Base-by-base conservation (phyloP, 2,113 vertebrate genomes). In the Gymnorhina tibicen region DNA sequence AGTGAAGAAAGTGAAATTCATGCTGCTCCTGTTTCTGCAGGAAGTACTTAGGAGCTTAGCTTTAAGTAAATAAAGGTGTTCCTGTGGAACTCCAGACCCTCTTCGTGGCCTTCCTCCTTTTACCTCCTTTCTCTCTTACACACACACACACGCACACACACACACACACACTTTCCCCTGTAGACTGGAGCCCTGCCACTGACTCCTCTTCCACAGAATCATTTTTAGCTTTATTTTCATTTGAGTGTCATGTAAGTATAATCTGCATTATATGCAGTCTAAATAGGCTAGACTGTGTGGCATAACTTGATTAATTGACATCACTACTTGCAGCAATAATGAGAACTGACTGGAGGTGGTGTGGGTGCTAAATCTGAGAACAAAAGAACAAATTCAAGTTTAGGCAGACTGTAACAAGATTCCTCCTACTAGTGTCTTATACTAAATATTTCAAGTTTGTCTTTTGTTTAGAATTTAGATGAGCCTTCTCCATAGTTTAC, bases 1-100 rank as follows among this genome's bases (percentile, higher is more conserved):
- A 72, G 24, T 52, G 41, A 69, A 80, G 79, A 95, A 80, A 92
- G 79, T 88, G 83, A 88, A 88, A 80, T 68, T 86, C 63, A 10
- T 56, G 18, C 49, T 88, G 16, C 24, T 85, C 13, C 10, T 74
- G 22, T 91, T 74, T 60, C 62, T 78, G 30, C 67, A 85, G 72
- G 30, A 91, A 88, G 72, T 44, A 12, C 10, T 82, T 58, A 41
- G n/a, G 41, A 89, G 8, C 28, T 66, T 50, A 83, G 33, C 74
- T 2, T 1, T 63, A 75, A 89, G 27, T 79, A 82, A 85, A 88
- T 26, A 47, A 4, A 20, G 6, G 3, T 47, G 28, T 78, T 81
- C 50, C 33, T 55, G 77, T 55, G 69, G 32, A 81, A 30, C 13
- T 78, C 18, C 64, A 82, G 60, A 70, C 30, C 22, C 26, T 70